Evolutionary conservation across 2,113 vertebrate genomes (phyloP).

Genomic region (Ochotona curzoniae): DNA sequence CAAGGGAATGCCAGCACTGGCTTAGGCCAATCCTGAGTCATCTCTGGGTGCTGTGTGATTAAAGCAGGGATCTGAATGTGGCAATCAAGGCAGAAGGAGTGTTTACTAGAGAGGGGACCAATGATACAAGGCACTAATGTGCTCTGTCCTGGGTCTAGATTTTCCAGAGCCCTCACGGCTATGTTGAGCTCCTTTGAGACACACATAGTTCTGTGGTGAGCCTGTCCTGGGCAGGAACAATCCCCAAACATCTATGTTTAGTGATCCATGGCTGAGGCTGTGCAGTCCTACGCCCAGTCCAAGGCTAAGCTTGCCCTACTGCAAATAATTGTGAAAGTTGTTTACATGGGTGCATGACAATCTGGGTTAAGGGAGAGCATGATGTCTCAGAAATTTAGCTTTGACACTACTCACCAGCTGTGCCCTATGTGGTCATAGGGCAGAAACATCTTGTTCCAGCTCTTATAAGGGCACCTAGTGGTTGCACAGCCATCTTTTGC

Average conservation of each 20-base stretch:
- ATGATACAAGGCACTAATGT: neutral
- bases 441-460: neutral
- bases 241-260: neutral
- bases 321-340: neutral
- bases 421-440: neutral
- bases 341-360: neutral
- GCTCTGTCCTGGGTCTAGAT: neutral
- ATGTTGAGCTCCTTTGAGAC: neutral
- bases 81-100: neutral
- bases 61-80: neutral
- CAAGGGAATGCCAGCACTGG: slow-evolving; percentile 3
- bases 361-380: neutral
- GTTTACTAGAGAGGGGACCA: neutral
- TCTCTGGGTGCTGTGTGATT: neutral
- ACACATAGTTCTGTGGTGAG: neutral
- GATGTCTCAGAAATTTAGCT: neutral
- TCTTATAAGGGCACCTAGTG: neutral
- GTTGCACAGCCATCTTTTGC: neutral
- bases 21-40: neutral
- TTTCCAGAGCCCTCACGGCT: neutral
- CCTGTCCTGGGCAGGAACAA: neutral
- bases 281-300: neutral
- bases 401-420: neutral
- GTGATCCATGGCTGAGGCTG: neutral
- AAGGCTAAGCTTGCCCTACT: neutral